Conservation (phyloP, 23 tunicate genomes). For the Halocynthia roretzi region DNA sequence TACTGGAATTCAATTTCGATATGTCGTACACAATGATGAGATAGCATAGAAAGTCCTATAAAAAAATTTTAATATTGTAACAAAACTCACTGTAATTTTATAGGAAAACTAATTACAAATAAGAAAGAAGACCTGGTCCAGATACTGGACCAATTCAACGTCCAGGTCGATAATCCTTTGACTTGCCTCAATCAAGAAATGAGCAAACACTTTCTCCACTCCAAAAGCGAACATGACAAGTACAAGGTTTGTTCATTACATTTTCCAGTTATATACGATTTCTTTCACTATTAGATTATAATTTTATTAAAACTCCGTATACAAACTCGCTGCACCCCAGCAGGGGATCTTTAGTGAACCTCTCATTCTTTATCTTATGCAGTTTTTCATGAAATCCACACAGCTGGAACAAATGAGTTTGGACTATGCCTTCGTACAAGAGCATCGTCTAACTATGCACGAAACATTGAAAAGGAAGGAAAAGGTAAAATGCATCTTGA, state of each 20-base stretch:
- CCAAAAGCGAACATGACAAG: slow-evolving; percentile 80
- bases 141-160: slow-evolving; percentile 71
- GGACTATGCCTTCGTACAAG: slow-evolving; percentile 67
- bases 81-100: no score
- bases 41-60: no score
- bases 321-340: no score
- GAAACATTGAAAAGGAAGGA: slow-evolving; percentile 48
- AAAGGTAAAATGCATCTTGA: background rate
- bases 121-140: slow-evolving; percentile 74
- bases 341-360: no score
- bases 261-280: no score
- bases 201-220: slow-evolving; percentile 85
- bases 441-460: slow-evolving; percentile 43
- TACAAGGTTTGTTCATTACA: slow-evolving; percentile 25
- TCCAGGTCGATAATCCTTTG: slow-evolving; percentile 87
- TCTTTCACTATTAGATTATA: no score
- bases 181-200: slow-evolving; percentile 88
- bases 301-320: no score
- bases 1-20: no score
- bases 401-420: slow-evolving; percentile 74
- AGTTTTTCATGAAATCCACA: slow-evolving; percentile 78
- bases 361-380: no score
- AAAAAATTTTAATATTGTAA: no score
- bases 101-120: slow-evolving; percentile 49
- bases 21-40: no score